Evolutionary conservation across 2,797 vertebrate genomes (phyloP).

Genomic region (Sebastes variabilis): DNA sequence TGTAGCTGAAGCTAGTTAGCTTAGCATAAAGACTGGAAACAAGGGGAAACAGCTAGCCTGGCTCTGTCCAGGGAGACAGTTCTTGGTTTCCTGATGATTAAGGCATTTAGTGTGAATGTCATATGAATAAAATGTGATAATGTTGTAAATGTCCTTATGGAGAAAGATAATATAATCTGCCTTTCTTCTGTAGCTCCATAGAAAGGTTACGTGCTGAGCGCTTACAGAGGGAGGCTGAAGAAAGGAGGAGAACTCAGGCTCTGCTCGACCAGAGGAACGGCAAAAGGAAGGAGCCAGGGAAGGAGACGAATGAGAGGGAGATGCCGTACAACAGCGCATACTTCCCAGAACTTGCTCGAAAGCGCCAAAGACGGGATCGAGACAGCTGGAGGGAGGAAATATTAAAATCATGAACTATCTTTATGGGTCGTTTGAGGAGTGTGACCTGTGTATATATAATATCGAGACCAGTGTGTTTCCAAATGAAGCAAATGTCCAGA

Average conservation of each 20-base stretch:
- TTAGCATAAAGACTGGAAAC: not conserved
- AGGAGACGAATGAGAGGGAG: slow-evolving; percentile 79
- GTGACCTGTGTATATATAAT: no score
- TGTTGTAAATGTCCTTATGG: not conserved
- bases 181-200: slow-evolving; percentile 65
- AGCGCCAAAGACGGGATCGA: slow-evolving; percentile 77
- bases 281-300: slow-evolving; percentile 55
- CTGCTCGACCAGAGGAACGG: slow-evolving; percentile 76
- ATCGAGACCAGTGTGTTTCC: not conserved
- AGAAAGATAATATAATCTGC: not conserved
- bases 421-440: not conserved
- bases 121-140: not conserved
- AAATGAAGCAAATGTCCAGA: not conserved
- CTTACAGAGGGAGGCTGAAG: slow-evolving; percentile 83
- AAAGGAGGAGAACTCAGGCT: slow-evolving; percentile 80
- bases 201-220: slow-evolving; percentile 86
- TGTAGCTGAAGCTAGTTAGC: not conserved
- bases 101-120: not conserved
- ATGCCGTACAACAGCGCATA: slow-evolving; percentile 89
- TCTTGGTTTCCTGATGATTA: not conserved
- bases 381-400: slow-evolving; percentile 81
- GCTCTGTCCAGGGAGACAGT: not conserved
- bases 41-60: not conserved
- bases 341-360: slow-evolving; percentile 88
- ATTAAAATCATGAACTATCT: slow-evolving; percentile 70